A percentile compares a stretch with the other conserved stretches of the same genome.
These are phyloP conservation scores for Mantis religiosa DNA, from an alignment of 2,888 invertebrate genomes.

Conservation along the genomic window DNA sequence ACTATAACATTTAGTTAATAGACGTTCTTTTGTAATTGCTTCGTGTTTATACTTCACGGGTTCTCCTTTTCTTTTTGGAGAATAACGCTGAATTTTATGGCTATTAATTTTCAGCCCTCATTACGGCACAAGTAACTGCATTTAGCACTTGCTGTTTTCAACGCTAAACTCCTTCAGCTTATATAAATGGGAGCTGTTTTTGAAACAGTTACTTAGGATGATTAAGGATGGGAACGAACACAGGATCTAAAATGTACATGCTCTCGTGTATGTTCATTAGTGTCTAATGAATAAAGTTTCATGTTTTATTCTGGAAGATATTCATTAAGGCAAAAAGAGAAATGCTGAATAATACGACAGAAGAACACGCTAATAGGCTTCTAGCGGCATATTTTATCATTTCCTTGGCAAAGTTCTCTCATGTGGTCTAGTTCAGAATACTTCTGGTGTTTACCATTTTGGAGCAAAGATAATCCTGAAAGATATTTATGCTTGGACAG, in stretches of 20 bases:
- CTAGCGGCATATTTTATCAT: not conserved
- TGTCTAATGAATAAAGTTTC: not conserved
- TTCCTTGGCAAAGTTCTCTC: not conserved
- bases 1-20: not conserved
- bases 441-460: not conserved
- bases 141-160: not conserved
- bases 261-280: not conserved
- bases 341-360: not conserved
- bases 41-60: not conserved
- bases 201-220: not conserved
- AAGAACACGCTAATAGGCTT: not conserved
- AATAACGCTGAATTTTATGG: not conserved
- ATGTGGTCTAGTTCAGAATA: not conserved
- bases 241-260: not conserved
- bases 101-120: not conserved
- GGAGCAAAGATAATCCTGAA: too few species aligned
- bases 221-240: not conserved
- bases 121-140: not conserved
- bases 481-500: too few species aligned
- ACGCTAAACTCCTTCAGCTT: not conserved
- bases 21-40: not conserved
- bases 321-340: not conserved
- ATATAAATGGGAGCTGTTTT: not conserved
- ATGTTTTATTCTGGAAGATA: not conserved
- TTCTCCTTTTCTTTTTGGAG: not conserved